Conservation (phyloP, 2,888 invertebrate genomes). For the Tipula unca region DNA sequence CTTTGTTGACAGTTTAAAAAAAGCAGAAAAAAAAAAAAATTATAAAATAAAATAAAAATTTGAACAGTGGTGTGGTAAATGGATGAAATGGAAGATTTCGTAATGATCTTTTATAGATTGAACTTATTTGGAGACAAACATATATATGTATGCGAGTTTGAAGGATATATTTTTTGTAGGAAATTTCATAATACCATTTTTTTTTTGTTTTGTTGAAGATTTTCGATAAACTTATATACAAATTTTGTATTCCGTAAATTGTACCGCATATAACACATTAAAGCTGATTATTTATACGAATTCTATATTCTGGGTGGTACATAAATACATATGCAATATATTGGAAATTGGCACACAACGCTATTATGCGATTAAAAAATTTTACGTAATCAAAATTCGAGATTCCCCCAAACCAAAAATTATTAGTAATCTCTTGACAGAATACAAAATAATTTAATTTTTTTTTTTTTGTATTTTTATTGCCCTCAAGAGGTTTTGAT, state of each 20-base stretch:
- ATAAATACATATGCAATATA: too few relatives aligned
- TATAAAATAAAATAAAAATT: neutral
- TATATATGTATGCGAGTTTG: neutral
- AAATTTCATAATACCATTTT: neutral
- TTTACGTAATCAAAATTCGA: neutral
- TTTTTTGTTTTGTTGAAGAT: neutral
- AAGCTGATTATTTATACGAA: neutral
- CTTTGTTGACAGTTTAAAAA: slow-evolving; percentile 14
- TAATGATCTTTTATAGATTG: neutral
- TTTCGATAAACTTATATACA: neutral
- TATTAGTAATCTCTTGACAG: neutral
- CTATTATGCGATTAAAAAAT: neutral
- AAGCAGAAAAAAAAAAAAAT: neutral
- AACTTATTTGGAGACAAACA: neutral
- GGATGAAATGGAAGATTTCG: neutral
- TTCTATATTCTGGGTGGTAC: neutral
- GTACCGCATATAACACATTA: neutral
- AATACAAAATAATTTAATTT: neutral
- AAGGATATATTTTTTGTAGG: neutral
- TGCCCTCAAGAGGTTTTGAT: slow-evolving; percentile 8
- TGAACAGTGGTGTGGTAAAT: slow-evolving; percentile 1
- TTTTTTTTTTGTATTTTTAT: too few relatives aligned
- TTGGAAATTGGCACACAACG: neutral
- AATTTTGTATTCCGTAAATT: neutral
- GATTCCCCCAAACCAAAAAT: neutral